Conservation (phyloP, 2,888 invertebrate genomes). For the Callyntrura guangdongensis region DNA sequence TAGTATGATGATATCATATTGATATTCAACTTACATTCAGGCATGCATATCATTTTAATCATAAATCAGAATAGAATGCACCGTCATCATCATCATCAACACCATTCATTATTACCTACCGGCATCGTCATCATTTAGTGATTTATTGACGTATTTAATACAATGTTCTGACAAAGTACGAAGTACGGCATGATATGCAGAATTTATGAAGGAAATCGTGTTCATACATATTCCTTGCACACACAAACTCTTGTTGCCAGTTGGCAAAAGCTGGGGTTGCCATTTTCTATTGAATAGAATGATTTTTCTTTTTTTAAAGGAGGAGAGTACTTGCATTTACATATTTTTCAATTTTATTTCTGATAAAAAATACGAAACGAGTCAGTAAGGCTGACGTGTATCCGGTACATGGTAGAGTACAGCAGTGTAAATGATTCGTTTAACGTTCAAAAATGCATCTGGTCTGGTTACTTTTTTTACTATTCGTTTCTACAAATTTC, state of each 20-base stretch:
- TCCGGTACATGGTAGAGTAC: slow-evolving; percentile 4
- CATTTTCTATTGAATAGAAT: background rate
- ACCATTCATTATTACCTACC: background rate
- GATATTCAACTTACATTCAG: background rate
- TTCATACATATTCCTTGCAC: background rate
- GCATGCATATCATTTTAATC: background rate
- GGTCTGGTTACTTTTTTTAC: background rate
- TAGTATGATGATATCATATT: background rate
- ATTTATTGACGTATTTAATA: slow-evolving; percentile 8
- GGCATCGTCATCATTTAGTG: background rate
- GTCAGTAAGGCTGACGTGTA: slow-evolving; percentile 1
- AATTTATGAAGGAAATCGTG: slow-evolving; percentile 5
- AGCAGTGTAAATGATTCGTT: background rate
- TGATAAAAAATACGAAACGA: background rate
- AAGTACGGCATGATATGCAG: background rate
- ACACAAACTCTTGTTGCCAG: background rate
- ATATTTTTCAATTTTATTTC: background rate
- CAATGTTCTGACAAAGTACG: background rate
- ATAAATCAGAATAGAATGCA: background rate
- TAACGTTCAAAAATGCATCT: background rate
- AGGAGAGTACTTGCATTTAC: background rate
- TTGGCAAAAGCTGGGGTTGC: background rate
- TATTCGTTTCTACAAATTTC: too few relatives aligned
- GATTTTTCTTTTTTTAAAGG: background rate
- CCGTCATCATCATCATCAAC: too few relatives aligned